These are phyloP conservation scores for Capromys pilorides DNA, from an alignment of 2,797 vertebrate species.

Conservation along the genomic window DNA sequence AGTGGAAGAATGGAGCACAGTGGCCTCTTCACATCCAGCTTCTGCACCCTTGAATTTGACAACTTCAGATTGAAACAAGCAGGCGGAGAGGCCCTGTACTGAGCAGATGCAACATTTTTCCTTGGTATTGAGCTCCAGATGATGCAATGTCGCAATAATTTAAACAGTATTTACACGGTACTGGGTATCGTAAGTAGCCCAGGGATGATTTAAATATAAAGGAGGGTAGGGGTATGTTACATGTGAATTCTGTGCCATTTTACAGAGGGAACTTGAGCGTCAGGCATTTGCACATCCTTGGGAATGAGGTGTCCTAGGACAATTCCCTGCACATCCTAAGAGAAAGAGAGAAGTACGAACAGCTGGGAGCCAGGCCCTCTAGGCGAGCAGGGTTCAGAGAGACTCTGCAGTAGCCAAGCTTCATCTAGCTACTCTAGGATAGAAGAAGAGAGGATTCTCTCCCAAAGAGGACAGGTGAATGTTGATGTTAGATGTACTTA, in stretches of 20 bases:
- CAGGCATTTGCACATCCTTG: not conserved
- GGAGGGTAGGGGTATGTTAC: not conserved
- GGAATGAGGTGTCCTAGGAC: not conserved
- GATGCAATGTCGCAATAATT: not conserved
- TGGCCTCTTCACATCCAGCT: accelerated
- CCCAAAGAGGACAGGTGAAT: not conserved
- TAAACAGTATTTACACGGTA: not conserved
- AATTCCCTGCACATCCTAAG: not conserved
- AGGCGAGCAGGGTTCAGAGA: not conserved
- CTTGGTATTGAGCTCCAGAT: not conserved
- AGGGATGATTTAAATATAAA: not conserved
- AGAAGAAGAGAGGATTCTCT: not conserved
- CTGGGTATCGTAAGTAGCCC: not conserved
- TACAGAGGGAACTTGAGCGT: not conserved
- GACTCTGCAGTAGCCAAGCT: not conserved
- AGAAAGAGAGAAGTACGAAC: not conserved
- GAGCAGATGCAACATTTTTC: not conserved
- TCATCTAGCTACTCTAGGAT: not conserved
- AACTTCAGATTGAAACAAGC: not conserved
- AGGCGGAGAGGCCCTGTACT: not conserved
- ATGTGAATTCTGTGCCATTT: not conserved
- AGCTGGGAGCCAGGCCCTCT: not conserved
- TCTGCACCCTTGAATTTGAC: not conserved
- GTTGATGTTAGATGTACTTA: not conserved
- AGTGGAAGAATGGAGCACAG: not conserved